A percentile compares a stretch with the other conserved stretches of the same genome.
Evolutionary conservation across 2,888 invertebrate species (phyloP).

Genomic region (Brachypterus glaber): DNA sequence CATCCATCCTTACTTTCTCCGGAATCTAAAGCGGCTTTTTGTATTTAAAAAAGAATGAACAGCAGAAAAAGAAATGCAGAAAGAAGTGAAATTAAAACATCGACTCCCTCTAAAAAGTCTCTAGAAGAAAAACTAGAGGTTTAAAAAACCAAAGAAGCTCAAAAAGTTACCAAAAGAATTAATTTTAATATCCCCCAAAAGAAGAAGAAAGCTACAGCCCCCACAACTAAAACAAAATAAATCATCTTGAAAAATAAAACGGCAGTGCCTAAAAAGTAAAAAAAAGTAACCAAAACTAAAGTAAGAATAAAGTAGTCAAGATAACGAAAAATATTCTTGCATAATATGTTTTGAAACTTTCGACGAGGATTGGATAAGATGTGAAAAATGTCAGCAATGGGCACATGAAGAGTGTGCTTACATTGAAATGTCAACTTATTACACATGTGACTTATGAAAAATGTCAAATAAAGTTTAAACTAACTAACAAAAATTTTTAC

Average conservation of each 20-base stretch:
- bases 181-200: not conserved
- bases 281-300: too few relatives aligned
- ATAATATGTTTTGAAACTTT: not conserved
- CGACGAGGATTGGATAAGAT: not conserved
- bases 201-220: not conserved
- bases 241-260: too few relatives aligned
- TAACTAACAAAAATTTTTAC: too few relatives aligned
- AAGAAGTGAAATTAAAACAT: not conserved
- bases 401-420: not conserved
- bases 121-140: not conserved
- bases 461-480: too few relatives aligned
- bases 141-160: not conserved
- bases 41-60: not conserved
- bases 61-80: not conserved
- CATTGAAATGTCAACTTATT: not conserved
- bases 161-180: not conserved
- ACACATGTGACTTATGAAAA: not conserved
- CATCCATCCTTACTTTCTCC: not conserved
- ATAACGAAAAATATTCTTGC: not conserved
- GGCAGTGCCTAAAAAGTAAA: too few relatives aligned
- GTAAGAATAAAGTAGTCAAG: not conserved
- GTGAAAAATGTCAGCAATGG: not conserved
- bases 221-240: not conserved
- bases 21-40: not conserved
- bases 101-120: not conserved